Evolutionary conservation across 1,140 invertebrate genomes (phyloP), one percentile per base, ranked within the genome.

Genomic region (Phthorimaea operculella): DNA sequence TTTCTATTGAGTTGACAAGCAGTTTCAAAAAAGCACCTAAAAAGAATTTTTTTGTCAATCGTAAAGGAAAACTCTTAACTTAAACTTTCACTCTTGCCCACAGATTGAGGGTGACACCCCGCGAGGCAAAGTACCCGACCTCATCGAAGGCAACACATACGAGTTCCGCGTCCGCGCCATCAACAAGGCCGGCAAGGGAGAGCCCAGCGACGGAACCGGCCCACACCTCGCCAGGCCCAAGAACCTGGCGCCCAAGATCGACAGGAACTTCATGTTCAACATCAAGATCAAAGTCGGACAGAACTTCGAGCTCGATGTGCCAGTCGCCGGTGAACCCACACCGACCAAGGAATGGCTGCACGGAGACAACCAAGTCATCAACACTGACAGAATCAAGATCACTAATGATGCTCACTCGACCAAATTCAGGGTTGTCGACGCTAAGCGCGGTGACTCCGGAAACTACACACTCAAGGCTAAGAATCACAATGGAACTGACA

Each of bases 81-180:
- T n/a, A n/a, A n/a, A n/a, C n/a, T n/a, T n/a, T n/a, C n/a, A n/a
- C n/a, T 36, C 61, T 69, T 11, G n/a, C 47, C 49, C 52, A 12
- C 68, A 85, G 67, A 89, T 96, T 59, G 90, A 92, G 47, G 95
- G 94, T 50, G 93, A 98, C 72, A 90, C 92, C 14, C 93, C 93
- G 21, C 90, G 88, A 50, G 94, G 93, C 4, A 93, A 90, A 73
- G 94, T 99, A 3, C 90, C 92, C 14, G 93, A 95, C 72, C 87
- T 99, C 0, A 92, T 94, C 55, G 94, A 97, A 87, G 97, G 97
- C 11, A 93, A 93, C 58, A 91, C 91, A 15, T 97, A 97, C 67
- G 94, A 99, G 86, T 99, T 99, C 90, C 89, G 98, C 33, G 92
- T 99, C 1, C 87, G 91, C 49, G 97, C 98, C 12, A 90, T 97